Percentiles rank a stretch among this genome's conserved stretches.
These are phyloP conservation scores for Atractosteus spatula DNA, from an alignment of 2,113 vertebrate genomes.

Conservation along the genomic window DNA sequence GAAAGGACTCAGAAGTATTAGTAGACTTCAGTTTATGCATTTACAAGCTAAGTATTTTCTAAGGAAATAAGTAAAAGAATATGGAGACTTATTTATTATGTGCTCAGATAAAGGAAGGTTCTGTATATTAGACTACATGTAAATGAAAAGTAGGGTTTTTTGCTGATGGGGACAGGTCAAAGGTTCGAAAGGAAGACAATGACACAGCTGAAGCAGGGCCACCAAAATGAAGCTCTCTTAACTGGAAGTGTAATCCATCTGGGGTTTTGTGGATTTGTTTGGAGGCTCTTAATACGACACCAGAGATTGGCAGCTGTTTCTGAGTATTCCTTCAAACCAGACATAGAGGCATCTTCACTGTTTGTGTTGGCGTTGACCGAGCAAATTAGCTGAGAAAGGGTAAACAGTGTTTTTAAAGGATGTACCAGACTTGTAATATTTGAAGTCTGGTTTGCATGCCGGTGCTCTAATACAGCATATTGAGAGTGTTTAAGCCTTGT, in stretches of 20 bases:
- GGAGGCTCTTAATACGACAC: constrained; percentile 44
- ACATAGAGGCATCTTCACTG: constrained; percentile 33
- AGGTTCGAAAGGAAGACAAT: too few relatives aligned
- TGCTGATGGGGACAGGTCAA: too few relatives aligned
- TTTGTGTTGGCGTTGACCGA: constrained; percentile 60
- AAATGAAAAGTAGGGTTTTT: too few relatives aligned
- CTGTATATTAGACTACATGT: too few relatives aligned
- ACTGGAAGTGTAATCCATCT: constrained; percentile 52
- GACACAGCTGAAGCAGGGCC: background rate
- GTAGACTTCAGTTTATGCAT: too few relatives aligned
- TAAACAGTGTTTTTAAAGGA: constrained; percentile 57
- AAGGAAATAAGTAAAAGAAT: too few relatives aligned
- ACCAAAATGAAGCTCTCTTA: too few relatives aligned
- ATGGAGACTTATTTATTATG: too few relatives aligned
- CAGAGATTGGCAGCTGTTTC: constrained; percentile 54
- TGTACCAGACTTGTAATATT: constrained; percentile 43
- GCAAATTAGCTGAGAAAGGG: constrained; percentile 63
- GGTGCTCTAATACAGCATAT: constrained; percentile 52
- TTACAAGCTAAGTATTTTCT: too few relatives aligned
- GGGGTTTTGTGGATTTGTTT: constrained; percentile 42
- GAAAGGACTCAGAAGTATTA: too few relatives aligned
- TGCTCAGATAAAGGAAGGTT: too few relatives aligned
- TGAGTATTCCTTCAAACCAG: constrained; percentile 47
- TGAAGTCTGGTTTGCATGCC: constrained; percentile 51
- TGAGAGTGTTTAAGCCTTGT: constrained; percentile 56